Evolutionary conservation across 2,113 vertebrate genomes (phyloP).

Genomic region (Erinaceus europaeus): DNA sequence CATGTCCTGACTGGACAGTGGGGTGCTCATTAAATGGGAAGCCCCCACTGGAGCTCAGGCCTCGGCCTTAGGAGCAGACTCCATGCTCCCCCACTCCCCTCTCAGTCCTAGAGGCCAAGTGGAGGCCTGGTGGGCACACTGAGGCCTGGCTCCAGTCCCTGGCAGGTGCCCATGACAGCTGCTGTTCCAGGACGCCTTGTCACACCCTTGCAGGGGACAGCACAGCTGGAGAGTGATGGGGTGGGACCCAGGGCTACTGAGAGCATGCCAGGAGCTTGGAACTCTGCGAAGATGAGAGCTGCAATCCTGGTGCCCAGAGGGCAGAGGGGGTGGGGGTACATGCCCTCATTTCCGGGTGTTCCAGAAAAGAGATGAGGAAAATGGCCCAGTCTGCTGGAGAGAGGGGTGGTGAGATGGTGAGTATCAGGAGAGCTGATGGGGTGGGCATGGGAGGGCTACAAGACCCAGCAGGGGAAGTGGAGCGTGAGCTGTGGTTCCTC

Average conservation of each 20-base stretch:
- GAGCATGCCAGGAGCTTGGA: neutral
- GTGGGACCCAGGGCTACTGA: neutral
- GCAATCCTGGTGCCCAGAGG: no score
- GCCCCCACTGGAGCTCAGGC: neutral
- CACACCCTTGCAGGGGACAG: neutral
- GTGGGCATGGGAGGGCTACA: no score
- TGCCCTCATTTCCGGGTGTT: neutral
- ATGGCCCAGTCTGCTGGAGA: neutral
- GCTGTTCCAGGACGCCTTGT: neutral
- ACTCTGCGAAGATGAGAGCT: neutral
- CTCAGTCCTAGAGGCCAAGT: neutral
- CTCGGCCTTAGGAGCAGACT: neutral
- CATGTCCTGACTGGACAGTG: no score
- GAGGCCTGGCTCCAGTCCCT: neutral
- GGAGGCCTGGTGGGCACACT: neutral
- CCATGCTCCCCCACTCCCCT: neutral
- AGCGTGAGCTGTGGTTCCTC: no score
- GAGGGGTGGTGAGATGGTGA: no score
- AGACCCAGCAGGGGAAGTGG: no score
- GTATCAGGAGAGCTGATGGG: no score
- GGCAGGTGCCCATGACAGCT: neutral
- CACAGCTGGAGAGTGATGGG: neutral
- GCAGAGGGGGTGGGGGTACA: neutral
- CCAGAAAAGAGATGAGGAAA: neutral
- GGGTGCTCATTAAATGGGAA: neutral